Conservation (phyloP, 2,888 invertebrate species). For the Exephanes ischioxanthus region DNA sequence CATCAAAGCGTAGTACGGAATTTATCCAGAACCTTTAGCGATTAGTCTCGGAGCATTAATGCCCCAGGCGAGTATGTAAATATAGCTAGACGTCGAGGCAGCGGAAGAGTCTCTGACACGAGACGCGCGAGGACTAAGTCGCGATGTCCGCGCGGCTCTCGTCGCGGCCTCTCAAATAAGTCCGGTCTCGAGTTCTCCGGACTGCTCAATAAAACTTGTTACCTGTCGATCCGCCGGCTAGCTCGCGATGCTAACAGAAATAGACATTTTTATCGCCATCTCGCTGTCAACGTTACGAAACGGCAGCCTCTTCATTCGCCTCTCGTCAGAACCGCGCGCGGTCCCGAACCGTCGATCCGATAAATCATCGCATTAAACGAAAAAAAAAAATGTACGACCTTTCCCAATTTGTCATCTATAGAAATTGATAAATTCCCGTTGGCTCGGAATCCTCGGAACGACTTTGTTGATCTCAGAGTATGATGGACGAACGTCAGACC, state of each 20-base stretch:
- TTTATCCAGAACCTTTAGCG: slow-evolving; percentile 52
- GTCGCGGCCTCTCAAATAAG: slow-evolving; percentile 15
- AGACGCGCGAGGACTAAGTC: slow-evolving; percentile 28
- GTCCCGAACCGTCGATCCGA: neutral
- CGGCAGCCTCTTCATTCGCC: neutral
- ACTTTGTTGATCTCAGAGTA: neutral
- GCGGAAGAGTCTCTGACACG: slow-evolving; percentile 24
- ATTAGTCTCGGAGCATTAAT: slow-evolving; percentile 61
- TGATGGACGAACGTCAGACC: neutral
- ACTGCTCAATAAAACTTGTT: slow-evolving; percentile 16
- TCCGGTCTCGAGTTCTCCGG: slow-evolving; percentile 13
- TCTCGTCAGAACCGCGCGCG: neutral
- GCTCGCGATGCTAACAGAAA: slow-evolving; percentile 24
- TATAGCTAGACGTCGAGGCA: slow-evolving; percentile 32
- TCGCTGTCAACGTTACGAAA: slow-evolving; percentile 34
- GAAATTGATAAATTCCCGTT: neutral
- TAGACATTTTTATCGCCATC: slow-evolving; percentile 5
- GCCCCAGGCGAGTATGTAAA: slow-evolving; percentile 59
- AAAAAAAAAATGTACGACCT: neutral
- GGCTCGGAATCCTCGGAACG: neutral
- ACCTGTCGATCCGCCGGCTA: slow-evolving; percentile 1
- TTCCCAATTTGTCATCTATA: neutral
- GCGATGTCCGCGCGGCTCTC: slow-evolving; percentile 22
- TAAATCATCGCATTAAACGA: neutral
- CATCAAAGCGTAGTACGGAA: slow-evolving; percentile 46